These are phyloP conservation scores for Mormoops blainvillei DNA, from an alignment of 2,113 vertebrate genomes.

Conservation along the genomic window DNA sequence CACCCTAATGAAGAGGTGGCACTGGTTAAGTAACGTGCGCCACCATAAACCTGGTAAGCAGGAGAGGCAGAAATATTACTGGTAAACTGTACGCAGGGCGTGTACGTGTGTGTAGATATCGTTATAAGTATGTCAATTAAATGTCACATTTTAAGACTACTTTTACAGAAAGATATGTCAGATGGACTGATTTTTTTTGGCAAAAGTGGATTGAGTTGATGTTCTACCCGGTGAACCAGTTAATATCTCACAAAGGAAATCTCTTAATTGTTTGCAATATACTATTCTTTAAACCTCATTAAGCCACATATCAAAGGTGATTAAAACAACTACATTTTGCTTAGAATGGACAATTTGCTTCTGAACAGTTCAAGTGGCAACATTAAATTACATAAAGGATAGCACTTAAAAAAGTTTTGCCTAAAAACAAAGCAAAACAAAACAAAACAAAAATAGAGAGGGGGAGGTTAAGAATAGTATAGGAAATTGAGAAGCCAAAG, in stretches of 20 bases:
- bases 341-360: neutral
- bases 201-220: slow-evolving; percentile 10
- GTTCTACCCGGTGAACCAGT: neutral
- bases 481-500: too few relatives aligned
- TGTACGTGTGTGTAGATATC: neutral
- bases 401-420: neutral
- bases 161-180: neutral
- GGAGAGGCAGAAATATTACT: neutral
- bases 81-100: neutral
- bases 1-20: neutral
- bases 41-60: neutral
- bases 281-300: slow-evolving; percentile 27
- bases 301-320: slow-evolving; percentile 9
- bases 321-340: slow-evolving; percentile 11
- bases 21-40: neutral
- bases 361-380: neutral
- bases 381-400: neutral
- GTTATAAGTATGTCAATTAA: neutral
- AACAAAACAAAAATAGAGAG: too few relatives aligned
- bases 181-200: neutral
- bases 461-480: too few relatives aligned
- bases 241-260: slow-evolving; percentile 45
- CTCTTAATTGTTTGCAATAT: slow-evolving; percentile 28
- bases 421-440: too few relatives aligned
- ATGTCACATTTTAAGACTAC: neutral